Evolutionary conservation across 2,113 vertebrate species (phyloP).

Genomic region (Daubentonia madagascariensis): DNA sequence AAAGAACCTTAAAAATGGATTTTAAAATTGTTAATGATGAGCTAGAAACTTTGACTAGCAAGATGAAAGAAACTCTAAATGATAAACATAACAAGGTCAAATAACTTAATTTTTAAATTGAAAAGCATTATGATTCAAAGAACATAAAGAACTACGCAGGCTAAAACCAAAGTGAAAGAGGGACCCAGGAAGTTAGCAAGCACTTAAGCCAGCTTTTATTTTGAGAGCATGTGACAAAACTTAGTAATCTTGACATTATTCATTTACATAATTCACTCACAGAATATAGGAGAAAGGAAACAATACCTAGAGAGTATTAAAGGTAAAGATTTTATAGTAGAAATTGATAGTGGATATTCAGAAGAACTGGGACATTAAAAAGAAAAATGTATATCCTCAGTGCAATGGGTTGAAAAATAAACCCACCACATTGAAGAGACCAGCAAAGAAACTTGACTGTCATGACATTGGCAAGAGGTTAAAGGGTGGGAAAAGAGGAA

Average conservation of each 20-base stretch:
- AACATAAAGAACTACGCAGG: background rate
- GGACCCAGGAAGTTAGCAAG: background rate
- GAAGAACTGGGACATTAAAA: background rate
- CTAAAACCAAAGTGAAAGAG: background rate
- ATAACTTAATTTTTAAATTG: conserved; percentile 12
- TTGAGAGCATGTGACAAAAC: background rate
- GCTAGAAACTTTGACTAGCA: conserved; percentile 7
- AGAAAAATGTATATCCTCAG: background rate
- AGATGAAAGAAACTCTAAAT: conserved; percentile 30
- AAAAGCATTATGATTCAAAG: conserved; percentile 23
- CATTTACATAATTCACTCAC: no score
- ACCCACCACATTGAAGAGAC: background rate
- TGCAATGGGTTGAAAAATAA: background rate
- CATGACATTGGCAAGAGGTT: background rate
- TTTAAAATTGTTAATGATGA: conserved; percentile 28
- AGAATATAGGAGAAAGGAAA: background rate
- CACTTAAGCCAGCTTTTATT: background rate
- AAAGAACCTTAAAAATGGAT: background rate
- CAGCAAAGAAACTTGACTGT: background rate
- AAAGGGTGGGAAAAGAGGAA: background rate
- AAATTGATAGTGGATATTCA: background rate
- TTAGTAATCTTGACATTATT: background rate
- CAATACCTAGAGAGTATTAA: background rate
- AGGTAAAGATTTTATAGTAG: background rate
- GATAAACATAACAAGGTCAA: background rate